Conservation (phyloP, 2,113 vertebrate genomes). For the Hipposideros armiger region DNA sequence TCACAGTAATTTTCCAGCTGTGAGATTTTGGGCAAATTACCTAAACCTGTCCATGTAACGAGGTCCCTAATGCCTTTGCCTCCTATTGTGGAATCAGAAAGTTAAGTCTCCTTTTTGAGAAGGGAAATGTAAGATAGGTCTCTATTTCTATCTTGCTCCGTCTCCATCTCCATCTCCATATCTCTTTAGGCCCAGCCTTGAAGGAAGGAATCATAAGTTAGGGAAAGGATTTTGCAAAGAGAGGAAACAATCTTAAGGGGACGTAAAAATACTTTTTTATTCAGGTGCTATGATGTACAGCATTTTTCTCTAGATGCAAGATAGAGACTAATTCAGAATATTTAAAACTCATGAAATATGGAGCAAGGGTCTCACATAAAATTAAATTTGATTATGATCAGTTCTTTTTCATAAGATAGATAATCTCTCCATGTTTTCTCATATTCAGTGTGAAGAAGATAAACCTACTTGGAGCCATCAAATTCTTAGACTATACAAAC, state of each 20-base stretch:
- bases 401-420: constrained; percentile 32
- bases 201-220: constrained; percentile 41
- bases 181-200: background rate
- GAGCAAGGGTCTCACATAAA: background rate
- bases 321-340: background rate
- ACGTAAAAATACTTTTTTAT: constrained; percentile 13
- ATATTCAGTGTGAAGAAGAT: background rate
- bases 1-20: background rate
- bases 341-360: constrained; percentile 51
- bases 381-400: constrained; percentile 35
- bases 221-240: constrained; percentile 33
- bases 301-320: background rate
- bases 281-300: background rate
- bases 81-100: constrained; percentile 41
- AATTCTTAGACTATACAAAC: background rate
- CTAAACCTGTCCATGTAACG: constrained; percentile 35
- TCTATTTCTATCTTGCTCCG: background rate
- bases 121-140: background rate
- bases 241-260: background rate
- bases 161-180: background rate
- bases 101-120: background rate
- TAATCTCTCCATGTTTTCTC: constrained; percentile 21
- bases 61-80: constrained; percentile 33
- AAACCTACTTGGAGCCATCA: background rate
- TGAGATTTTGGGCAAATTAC: constrained; percentile 58